Base-by-base conservation (phyloP, 1,140 invertebrate genomes). In the Drosophila oshimai region DNA sequence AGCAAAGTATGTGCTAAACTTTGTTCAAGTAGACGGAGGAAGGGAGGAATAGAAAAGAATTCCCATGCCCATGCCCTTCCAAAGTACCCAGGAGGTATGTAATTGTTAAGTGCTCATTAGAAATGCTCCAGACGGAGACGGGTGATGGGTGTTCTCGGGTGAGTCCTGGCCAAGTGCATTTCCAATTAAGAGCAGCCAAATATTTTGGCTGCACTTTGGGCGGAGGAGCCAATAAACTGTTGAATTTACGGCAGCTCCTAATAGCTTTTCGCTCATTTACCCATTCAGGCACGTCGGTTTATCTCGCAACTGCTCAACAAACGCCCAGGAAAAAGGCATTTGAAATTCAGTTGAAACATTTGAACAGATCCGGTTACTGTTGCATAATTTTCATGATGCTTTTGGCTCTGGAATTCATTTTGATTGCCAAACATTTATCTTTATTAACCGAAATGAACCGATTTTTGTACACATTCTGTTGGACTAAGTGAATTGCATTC, bases 41-140 rank as follows among this genome's bases (percentile, higher is more conserved):
- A 39, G 34, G n/a, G n/a, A 10, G 37, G 28, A 44, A 33, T 22
- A 22, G 22, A 24, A 46, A 37, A 13, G 36, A 47, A 54, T 47
- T 65, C 61, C 34, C 61, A 2, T 1, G 33, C 61, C 34, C 61
- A 2, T 1, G 33, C 24, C 41, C 55, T 13, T n/a, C 10, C 4
- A 22, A 57, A 13, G 37, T 49, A 28, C 50, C 55, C 53, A 12
- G 26, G 18, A 74, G 72, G 55, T 84, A 87, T 78, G 75, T 86
- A 86, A 86, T 86, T 86, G 80, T 86, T 86, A 86, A 86, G 80
- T 86, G 76, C 80, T 86, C 80, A 86, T 86, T 86, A 86, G 65
- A 86, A 86, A 87, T 86, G 62, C 72, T 79, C 49, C 24, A 84
- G 49, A 60, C 78, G 60, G 47, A 68, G 67, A 20, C 12, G 18